Evolutionary conservation across 2,888 invertebrate species (phyloP).

Genomic region (Andrena trimmerana): DNA sequence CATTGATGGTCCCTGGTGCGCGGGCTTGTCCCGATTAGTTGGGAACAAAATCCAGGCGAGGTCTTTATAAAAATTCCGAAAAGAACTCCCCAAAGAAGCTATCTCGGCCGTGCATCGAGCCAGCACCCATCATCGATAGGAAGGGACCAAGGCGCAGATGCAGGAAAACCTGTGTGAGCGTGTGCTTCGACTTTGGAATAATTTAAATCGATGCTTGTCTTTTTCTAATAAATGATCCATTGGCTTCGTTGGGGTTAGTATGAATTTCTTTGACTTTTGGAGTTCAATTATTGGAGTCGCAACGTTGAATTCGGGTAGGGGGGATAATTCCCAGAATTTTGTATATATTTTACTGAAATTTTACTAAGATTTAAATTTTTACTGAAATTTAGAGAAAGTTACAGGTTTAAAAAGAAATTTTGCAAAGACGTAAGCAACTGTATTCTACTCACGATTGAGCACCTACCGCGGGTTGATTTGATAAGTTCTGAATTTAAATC

Average conservation of each 20-base stretch:
- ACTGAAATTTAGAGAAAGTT: too few species aligned
- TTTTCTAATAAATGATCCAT: too few species aligned
- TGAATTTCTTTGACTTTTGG: too few species aligned
- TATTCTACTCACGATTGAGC: not conserved
- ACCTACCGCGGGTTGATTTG: not conserved
- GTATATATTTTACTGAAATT: too few species aligned
- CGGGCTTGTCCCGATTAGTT: slow-evolving; percentile 52
- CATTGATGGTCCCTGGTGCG: slow-evolving; percentile 27
- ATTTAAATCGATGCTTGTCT: not conserved
- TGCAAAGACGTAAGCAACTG: too few species aligned
- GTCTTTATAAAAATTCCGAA: slow-evolving; percentile 49
- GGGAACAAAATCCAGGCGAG: slow-evolving; percentile 49
- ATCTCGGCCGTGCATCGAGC: slow-evolving; percentile 30
- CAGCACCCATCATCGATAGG: slow-evolving; percentile 35
- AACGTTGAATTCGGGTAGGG: too few species aligned
- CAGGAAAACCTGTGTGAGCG: not conserved
- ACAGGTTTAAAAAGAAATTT: too few species aligned
- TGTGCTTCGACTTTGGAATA: not conserved
- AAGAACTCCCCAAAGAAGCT: slow-evolving; percentile 35
- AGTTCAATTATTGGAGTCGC: too few species aligned
- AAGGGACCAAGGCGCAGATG: not conserved
- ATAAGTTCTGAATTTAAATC: not conserved
- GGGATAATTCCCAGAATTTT: too few species aligned
- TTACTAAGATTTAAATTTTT: too few species aligned
- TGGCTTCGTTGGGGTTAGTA: too few species aligned